Evolutionary conservation across 2,888 invertebrate genomes (phyloP), one percentile per base, ranked within the genome.

Genomic region (Palloptera scutellata): DNA sequence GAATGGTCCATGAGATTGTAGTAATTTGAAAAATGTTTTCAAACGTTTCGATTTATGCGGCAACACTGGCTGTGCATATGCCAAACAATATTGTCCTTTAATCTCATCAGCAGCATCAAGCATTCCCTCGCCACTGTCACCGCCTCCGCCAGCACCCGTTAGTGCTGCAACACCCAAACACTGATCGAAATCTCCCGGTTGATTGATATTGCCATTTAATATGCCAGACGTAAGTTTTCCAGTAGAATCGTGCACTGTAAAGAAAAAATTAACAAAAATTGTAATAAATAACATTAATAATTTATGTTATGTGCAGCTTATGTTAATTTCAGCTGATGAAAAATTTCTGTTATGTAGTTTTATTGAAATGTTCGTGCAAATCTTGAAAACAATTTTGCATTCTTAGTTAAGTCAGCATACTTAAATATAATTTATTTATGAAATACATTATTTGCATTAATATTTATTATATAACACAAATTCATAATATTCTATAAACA

Each of bases 161-260:
- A 12, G 41, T 52, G 12, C 52, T 67, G 54, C 19, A 78, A 76
- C 17, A 77, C 74, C 5, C 71, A 84, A 60, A 60, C 85, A 85
- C 70, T 84, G 84, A 77, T 85, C 85, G 61, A 84, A 90, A 75
- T 84, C 90, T 1, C 91, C 91, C 55, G 87, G 87, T 76, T 91
- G 90, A 83, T 90, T 90, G 48, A 90, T 86, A 77, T 91, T 91
- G 61, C 91, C 91, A 77, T 86, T 89, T 52, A 91, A 79, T 59
- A 91, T 85, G 52, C 90, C 90, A 12, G 90, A 89, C 45, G 89
- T 87, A 43, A 90, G 78, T 81, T 90, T 90, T n/a, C 89, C 90
- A 10, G 88, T 87, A 5, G 90, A 87, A 81, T 91, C 91, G 77
- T 88, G 87, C 88, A 91, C 91, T 91, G 79, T 67, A 83, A 79